Base-by-base conservation (phyloP, 2,113 vertebrate genomes). In the Arothron firmamentum region DNA sequence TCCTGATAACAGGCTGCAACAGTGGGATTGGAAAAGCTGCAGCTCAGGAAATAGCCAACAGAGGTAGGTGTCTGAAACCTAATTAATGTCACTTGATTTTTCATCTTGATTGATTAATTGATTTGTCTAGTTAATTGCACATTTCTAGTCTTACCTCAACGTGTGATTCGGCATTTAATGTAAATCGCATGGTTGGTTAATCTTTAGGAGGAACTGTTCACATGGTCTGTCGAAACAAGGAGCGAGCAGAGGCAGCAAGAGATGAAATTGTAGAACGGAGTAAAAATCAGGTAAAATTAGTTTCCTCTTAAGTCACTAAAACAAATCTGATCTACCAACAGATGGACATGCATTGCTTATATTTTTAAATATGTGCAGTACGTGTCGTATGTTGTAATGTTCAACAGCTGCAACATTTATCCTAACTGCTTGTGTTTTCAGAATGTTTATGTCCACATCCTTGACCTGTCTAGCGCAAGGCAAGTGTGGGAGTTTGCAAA, bases 171-270 rank as follows among this genome's bases (percentile, higher is more conserved):
- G 12, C 9, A 12, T 38, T 38, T 38, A 38, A 38, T 38, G 34
- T 38, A 38, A 38, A 38, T 38, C 15, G 50, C n/a, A 0, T 20
- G 9, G 6, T 10, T 50, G n/a, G 9, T 52, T 12, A 14, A 18
- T 58, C 59, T 73, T 11, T 11, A 97, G 96, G 94, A 63, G 95
- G 94, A 80, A 93, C 84, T 0, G 87, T 96, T 76, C 93, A 94
- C 78, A 82, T 94, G 83, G 79, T 94, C 42, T 96, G 94, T 84
- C 65, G 93, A 46, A 93, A 90, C 74, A 79, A 79, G 55, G 91
- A 70, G 0, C 17, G 84, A 52, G 92, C 89, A 11, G 90, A 92
- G 65, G 88, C 85, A 13, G 93, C 93, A 51, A 87, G 78, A 75
- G 65, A 63, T n/a, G 92, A 96, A 56, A 90, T 93, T n/a, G 77